phyloP scores from a whole-genome alignment of 2,113 vertebrate species.

The Rostratula benghalensis region DNA sequence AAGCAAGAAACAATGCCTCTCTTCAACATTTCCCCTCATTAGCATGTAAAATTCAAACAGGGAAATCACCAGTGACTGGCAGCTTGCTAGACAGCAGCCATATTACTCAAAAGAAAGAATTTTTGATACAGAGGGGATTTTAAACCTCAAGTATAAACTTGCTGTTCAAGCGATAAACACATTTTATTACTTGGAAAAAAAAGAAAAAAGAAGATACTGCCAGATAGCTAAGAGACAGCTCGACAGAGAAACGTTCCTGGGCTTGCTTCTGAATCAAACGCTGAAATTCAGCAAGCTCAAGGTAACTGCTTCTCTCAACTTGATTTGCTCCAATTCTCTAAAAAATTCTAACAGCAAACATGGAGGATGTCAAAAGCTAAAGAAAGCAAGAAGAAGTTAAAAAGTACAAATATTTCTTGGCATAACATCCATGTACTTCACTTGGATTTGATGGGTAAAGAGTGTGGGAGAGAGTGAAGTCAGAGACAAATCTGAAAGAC shows the following conservation, averaged over 20 bases:
- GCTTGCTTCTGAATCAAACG: neutral
- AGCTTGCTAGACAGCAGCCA: conserved; percentile 43
- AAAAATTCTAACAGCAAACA: conserved; percentile 19
- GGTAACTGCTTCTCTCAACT: neutral
- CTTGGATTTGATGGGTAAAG: conserved; percentile 32
- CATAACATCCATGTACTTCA: neutral
- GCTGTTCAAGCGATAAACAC: conserved; percentile 12
- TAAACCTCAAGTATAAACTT: conserved; percentile 3
- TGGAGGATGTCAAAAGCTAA: conserved; percentile 16
- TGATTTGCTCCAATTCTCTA: neutral
- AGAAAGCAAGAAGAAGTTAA: conserved; percentile 28
- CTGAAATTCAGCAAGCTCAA: neutral
- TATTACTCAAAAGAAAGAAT: neutral
- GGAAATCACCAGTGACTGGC: neutral
- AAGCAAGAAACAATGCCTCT: neutral
- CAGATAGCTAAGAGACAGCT: conserved; percentile 20
- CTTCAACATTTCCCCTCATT: neutral
- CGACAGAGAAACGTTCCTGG: conserved; percentile 1
- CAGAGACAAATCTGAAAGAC: neutral
- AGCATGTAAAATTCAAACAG: neutral
- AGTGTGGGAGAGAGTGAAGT: conserved; percentile 43
- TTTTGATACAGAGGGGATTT: neutral
- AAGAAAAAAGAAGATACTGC: neutral
- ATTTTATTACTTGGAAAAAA: neutral
- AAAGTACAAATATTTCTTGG: conserved; percentile 53